phyloP scores from a whole-genome alignment of 1,140 invertebrate genomes.

The Tetraneura akinire region DNA sequence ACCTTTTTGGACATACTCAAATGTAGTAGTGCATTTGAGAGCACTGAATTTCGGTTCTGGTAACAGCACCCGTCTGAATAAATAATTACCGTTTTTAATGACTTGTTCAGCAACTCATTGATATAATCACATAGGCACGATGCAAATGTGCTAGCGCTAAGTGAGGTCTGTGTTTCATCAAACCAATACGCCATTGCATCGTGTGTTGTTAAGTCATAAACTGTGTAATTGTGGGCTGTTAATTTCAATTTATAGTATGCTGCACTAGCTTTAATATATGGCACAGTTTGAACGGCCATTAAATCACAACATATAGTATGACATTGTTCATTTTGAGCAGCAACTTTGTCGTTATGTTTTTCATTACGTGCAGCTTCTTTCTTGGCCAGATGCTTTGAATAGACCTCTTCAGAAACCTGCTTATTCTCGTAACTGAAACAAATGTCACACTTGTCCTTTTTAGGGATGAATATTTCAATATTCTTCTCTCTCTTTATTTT shows the following conservation, averaged over 20 bases:
- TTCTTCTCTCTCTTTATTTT: background rate
- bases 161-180: background rate
- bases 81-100: slow-evolving; percentile 54
- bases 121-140: background rate
- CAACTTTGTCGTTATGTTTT: slow-evolving; percentile 13
- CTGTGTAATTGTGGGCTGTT: background rate
- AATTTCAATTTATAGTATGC: slow-evolving; percentile 14
- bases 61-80: slow-evolving; percentile 57
- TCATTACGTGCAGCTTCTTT: background rate
- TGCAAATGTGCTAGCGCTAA: background rate
- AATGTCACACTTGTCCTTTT: background rate
- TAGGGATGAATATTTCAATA: background rate
- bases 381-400: background rate
- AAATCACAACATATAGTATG: slow-evolving; percentile 13
- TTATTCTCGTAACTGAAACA: background rate
- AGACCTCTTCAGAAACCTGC: background rate
- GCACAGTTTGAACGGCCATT: background rate
- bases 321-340: background rate
- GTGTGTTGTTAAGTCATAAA: slow-evolving; percentile 3
- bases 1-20: slow-evolving; percentile 55
- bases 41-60: slow-evolving; percentile 58
- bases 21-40: slow-evolving; percentile 57
- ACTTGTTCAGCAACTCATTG: background rate
- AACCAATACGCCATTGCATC: slow-evolving; percentile 18
- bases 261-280: background rate